phyloP scores from a whole-genome alignment of 2,888 invertebrate genomes.

The Noctua pronuba region DNA sequence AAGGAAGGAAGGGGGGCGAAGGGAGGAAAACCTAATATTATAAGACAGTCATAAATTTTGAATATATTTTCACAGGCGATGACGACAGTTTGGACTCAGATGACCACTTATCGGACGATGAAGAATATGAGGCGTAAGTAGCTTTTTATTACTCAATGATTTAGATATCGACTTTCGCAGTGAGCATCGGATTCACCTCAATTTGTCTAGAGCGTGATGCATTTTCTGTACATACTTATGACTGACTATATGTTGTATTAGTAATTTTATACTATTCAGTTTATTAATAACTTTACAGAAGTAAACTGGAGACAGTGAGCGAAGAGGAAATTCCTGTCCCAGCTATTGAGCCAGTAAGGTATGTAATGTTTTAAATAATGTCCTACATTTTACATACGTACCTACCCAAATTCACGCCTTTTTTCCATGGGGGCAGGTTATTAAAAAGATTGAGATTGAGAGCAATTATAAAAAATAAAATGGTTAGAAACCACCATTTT shows the following conservation, averaged over 20 bases:
- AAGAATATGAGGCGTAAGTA: slow-evolving; percentile 79
- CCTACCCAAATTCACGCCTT: neutral
- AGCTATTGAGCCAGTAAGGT: slow-evolving; percentile 31
- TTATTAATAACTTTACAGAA: slow-evolving; percentile 22
- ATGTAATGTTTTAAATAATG: neutral
- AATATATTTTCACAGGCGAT: slow-evolving; percentile 70
- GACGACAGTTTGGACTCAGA: slow-evolving; percentile 71
- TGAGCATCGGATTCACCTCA: neutral
- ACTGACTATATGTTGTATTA: neutral
- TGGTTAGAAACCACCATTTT: no score
- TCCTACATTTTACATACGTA: neutral
- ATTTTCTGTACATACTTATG: neutral
- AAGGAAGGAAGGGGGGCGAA: no score
- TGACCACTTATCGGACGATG: slow-evolving; percentile 72
- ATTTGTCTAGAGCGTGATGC: neutral
- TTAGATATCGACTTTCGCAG: no score
- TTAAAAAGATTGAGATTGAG: no score
- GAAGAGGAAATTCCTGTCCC: slow-evolving; percentile 75
- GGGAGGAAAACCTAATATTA: neutral
- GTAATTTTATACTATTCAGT: neutral
- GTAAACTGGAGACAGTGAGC: slow-evolving; percentile 66
- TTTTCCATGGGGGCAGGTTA: neutral
- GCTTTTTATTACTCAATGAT: neutral
- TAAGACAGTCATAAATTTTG: neutral
- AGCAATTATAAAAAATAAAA: no score